Percentiles rank a stretch among this genome's conserved stretches.
phyloP scores from a whole-genome alignment of 2,797 vertebrate genomes.

The Gymnopithys bicolor region DNA sequence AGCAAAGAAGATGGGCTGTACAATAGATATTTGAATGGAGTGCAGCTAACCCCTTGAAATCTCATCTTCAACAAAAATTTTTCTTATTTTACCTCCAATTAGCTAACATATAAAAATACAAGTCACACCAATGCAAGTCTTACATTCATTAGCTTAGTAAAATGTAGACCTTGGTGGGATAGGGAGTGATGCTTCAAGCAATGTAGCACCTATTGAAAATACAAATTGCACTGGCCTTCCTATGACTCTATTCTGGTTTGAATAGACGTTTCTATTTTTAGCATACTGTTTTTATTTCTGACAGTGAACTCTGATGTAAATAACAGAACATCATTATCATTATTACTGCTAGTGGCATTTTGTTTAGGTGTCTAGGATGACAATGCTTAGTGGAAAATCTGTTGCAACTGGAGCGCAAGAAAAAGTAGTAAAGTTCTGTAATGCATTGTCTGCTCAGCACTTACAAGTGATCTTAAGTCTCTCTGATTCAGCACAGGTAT shows the following conservation, averaged over 20 bases:
- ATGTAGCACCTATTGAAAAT: not conserved
- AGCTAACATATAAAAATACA: not conserved
- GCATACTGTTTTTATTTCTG: not conserved
- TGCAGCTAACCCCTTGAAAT: not conserved
- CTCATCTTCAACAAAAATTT: not conserved
- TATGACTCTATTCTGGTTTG: not conserved
- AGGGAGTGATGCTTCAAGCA: not conserved
- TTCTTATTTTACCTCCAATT: not conserved
- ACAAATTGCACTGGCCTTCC: not conserved
- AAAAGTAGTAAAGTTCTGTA: not conserved
- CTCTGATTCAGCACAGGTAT: not conserved
- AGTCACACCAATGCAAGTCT: not conserved
- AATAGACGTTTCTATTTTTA: not conserved
- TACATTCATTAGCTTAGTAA: not conserved
- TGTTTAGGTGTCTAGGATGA: not conserved
- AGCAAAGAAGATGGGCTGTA: not conserved
- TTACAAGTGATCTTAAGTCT: not conserved
- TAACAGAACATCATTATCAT: not conserved
- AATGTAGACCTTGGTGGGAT: not conserved
- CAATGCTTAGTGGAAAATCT: not conserved
- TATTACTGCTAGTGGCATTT: not conserved
- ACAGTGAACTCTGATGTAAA: not conserved
- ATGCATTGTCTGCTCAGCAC: not conserved
- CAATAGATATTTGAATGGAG: not conserved
- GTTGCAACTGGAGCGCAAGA: not conserved